phyloP scores from a whole-genome alignment of 2,888 invertebrate species.

The Achlya flavicornis region DNA sequence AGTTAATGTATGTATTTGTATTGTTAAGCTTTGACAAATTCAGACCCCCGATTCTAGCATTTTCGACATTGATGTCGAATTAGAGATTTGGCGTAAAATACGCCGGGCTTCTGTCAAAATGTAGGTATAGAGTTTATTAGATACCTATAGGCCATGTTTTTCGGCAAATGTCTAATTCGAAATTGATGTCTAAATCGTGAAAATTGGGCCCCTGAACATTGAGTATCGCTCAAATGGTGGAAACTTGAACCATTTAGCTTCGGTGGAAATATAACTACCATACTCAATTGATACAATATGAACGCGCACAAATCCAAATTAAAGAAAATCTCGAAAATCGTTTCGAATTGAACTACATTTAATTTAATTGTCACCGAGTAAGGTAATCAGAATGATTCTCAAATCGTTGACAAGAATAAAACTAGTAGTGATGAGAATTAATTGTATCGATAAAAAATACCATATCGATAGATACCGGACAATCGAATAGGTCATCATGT shows the following conservation, averaged over 20 bases:
- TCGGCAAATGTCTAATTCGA: too few species aligned
- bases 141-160: too few species aligned
- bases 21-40: constrained; percentile 69
- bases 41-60: constrained; percentile 30
- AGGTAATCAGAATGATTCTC: neutral
- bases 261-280: constrained; percentile 23
- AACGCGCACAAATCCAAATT: constrained; percentile 58
- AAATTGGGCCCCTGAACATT: constrained; percentile 19
- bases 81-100: too few species aligned
- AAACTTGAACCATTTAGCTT: constrained; percentile 11
- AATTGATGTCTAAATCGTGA: too few species aligned
- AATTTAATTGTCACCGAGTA: neutral
- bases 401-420: neutral
- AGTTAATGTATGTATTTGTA: constrained; percentile 68
- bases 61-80: too few species aligned
- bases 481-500: constrained; percentile 59
- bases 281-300: constrained; percentile 31
- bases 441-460: constrained; percentile 49
- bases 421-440: constrained; percentile 8
- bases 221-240: constrained; percentile 53
- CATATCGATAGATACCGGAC: constrained; percentile 75
- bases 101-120: too few species aligned
- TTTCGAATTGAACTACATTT: neutral
- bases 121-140: too few species aligned
- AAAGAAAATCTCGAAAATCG: constrained; percentile 14